These are phyloP conservation scores for Ericerus pela DNA, from an alignment of 1,140 invertebrate species.

Conservation along the genomic window DNA sequence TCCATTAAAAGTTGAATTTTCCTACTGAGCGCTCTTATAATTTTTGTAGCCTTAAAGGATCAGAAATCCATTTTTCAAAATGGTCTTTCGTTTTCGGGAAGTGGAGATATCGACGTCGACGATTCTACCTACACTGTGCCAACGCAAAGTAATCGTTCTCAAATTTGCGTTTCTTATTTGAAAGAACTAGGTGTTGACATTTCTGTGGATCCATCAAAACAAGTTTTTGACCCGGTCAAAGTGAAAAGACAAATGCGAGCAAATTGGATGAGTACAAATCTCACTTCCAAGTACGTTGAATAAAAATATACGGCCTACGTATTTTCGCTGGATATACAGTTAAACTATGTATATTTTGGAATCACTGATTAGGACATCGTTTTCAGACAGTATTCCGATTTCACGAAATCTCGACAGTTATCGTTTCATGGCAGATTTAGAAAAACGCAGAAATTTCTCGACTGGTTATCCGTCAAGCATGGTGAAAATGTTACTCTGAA, in stretches of 20 bases:
- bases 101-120: not conserved
- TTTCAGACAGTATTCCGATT: constrained; percentile 18
- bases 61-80: constrained; percentile 5
- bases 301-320: not conserved
- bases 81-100: not conserved
- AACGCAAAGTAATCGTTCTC: not conserved
- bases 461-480: constrained; percentile 14
- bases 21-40: too few species aligned
- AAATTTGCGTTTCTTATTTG: constrained; percentile 9
- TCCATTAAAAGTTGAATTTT: too few species aligned
- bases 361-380: too few species aligned
- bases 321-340: too few species aligned
- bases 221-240: constrained; percentile 21
- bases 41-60: constrained; percentile 30
- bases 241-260: constrained; percentile 20
- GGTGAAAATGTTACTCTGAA: constrained; percentile 7
- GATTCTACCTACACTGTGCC: not conserved
- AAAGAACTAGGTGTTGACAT: constrained; percentile 9
- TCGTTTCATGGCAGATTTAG: constrained; percentile 15
- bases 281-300: constrained; percentile 16
- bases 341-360: not conserved
- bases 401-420: constrained; percentile 15
- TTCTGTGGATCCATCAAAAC: not conserved
- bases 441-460: constrained; percentile 14
- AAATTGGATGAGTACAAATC: constrained; percentile 16